Evolutionary conservation across 2,797 vertebrate genomes (phyloP), one percentile per base, ranked within the genome.

Genomic region (Yasuhikotakia modesta): DNA sequence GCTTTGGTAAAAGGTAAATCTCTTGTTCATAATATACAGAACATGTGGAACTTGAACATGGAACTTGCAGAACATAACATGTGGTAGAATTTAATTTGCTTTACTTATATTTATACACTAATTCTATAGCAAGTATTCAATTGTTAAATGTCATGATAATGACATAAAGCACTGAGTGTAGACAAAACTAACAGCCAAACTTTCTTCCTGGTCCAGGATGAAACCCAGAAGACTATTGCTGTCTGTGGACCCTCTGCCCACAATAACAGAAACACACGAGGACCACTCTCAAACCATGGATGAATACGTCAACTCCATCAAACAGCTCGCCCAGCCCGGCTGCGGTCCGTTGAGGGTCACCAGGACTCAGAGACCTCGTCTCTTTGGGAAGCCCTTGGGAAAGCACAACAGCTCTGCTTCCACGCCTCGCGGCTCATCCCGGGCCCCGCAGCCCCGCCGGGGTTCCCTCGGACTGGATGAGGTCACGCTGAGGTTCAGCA

Each of bases 241-340:
- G 30, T 89, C 91, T 0, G 86, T 92, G 79, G 87, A 91, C 78
- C 90, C 86, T 30, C 82, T 96, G 60, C 95, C 95, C 58, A 95
- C 94, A 1, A 96, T 96, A 73, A 88, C 86, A 0, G 95, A 96
- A 89, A 91, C 86, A 0, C 86, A 90, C 0, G 94, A 95, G 86
- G 94, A 95, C 81, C 82, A 1, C 16, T 74, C 53, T 3, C 92
- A 91, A 72, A 92, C 91, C 61, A 85, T 90, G 65, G 92, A 90
- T 1, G 94, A 94, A 80, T 94, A 94, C 11, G 85, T 92, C 79
- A 91, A 57, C 64, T 94, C 94, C 11, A 95, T 96, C n/a, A 91
- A 93, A 86, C 93, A 91, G 30, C 87, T 93, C 22, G 93, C 93
- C 1, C 48, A 90, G 32, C 89, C 93, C 0, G 85, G 80, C 82